These are phyloP conservation scores for Caenorhabditis sulstoni DNA, from an alignment of 2,888 invertebrate species.

Conservation along the genomic window DNA sequence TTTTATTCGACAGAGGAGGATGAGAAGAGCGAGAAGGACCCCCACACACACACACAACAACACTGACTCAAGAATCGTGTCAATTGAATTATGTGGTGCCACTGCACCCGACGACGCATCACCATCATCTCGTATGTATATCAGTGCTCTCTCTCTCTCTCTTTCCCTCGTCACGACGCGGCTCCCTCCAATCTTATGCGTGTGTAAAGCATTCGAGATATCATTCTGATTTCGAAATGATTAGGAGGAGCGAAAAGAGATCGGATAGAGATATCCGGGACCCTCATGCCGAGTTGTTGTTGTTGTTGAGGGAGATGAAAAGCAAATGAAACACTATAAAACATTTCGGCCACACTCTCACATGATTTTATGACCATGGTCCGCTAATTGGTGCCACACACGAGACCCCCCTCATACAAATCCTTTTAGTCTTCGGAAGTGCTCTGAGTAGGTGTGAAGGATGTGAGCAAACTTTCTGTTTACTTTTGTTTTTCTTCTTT, in stretches of 20 bases:
- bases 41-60: constrained; percentile 18
- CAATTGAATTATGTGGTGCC: constrained; percentile 57
- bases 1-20: constrained; percentile 11
- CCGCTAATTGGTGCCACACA: constrained; percentile 33
- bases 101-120: not conserved
- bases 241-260: constrained; percentile 21
- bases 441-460: constrained; percentile 45
- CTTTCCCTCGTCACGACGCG: not conserved
- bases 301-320: not conserved
- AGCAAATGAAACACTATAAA: not conserved
- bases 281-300: not conserved
- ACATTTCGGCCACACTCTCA: not conserved
- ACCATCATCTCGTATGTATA: constrained; percentile 21
- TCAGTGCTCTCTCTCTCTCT: constrained; percentile 13
- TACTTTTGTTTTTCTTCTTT: constrained; percentile 37
- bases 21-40: constrained; percentile 2
- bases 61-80: constrained; percentile 51
- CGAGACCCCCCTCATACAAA: constrained; percentile 17
- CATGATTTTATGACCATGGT: constrained; percentile 6
- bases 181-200: not conserved
- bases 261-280: constrained; percentile 1
- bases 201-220: constrained; percentile 37
- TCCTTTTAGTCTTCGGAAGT: constrained; percentile 6
- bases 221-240: constrained; percentile 47
- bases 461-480: constrained; percentile 31